Conservation (phyloP, 2,888 invertebrate genomes). For the Meghimatium bilineatum region DNA sequence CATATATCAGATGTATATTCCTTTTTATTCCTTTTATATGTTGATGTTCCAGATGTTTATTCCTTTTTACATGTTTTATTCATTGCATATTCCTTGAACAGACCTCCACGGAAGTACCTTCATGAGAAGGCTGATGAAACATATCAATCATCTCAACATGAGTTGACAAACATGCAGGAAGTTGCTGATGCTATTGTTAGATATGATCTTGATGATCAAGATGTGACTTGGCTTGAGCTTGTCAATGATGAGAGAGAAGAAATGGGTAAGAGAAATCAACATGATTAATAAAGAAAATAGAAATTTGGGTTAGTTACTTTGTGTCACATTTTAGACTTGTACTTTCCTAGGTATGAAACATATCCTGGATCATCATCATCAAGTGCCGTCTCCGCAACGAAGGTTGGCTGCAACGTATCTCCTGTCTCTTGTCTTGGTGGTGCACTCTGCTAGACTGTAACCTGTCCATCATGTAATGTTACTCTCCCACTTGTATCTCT, state of each 20-base stretch:
- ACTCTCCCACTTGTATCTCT: too few species aligned
- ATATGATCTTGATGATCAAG: slow-evolving; percentile 95
- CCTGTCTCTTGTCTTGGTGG: too few species aligned
- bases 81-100: slow-evolving; percentile 50
- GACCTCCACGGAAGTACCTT: slow-evolving; percentile 90
- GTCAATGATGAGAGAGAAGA: slow-evolving; percentile 91
- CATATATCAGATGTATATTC: too few species aligned
- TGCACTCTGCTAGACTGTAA: too few species aligned
- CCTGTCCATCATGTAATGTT: too few species aligned
- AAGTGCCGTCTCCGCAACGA: too few species aligned
- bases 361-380: too few species aligned
- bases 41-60: background rate
- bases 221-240: slow-evolving; percentile 91
- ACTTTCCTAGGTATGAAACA: too few species aligned
- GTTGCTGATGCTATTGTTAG: slow-evolving; percentile 94
- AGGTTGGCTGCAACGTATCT: too few species aligned
- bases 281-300: background rate
- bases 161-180: slow-evolving; percentile 89
- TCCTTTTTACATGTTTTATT: background rate
- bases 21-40: background rate
- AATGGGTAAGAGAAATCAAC: slow-evolving; percentile 75
- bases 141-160: slow-evolving; percentile 89
- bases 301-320: too few species aligned
- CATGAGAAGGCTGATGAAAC: slow-evolving; percentile 92
- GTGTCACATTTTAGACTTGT: too few species aligned